Percentiles rank a stretch among this genome's conserved stretches.
Evolutionary conservation across 2,888 invertebrate genomes (phyloP).

Genomic region (Stenoptilia bipunctidactyla): DNA sequence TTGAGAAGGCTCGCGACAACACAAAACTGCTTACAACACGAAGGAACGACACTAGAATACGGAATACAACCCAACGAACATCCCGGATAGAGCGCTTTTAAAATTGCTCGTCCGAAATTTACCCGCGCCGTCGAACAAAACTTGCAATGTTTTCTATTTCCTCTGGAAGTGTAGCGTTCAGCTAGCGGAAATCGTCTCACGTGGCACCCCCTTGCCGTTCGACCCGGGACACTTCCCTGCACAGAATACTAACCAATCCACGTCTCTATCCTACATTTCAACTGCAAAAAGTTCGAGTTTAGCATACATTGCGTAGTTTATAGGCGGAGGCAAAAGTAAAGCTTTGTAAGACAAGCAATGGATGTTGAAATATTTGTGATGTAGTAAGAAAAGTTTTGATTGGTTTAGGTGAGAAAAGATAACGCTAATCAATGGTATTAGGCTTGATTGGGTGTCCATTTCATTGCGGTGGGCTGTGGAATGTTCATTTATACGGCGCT

Average conservation of each 20-base stretch:
- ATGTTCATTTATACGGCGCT: no score
- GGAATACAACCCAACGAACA: no score
- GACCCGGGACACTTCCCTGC: neutral
- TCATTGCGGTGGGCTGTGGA: no score
- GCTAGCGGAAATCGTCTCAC: conserved; percentile 22
- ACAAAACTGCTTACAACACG: no score
- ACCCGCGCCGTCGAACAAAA: conserved; percentile 1
- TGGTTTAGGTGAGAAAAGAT: no score
- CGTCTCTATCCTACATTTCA: neutral
- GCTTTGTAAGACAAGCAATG: neutral
- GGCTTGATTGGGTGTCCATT: no score
- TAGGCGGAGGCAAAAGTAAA: neutral
- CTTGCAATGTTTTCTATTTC: conserved; percentile 20
- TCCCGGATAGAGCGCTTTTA: no score
- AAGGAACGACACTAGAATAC: no score
- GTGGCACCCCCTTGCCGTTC: conserved; percentile 8
- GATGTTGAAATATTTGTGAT: neutral
- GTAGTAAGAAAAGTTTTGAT: no score
- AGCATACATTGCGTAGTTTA: neutral
- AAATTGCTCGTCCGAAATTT: no score
- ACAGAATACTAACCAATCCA: neutral
- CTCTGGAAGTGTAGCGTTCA: conserved; percentile 9
- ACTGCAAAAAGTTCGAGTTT: neutral
- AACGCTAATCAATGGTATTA: no score
- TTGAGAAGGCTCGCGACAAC: no score